Percentiles rank a stretch among this genome's conserved stretches.
Conservation (phyloP, 2,888 invertebrate genomes). For the Troides oblongomaculatus region DNA sequence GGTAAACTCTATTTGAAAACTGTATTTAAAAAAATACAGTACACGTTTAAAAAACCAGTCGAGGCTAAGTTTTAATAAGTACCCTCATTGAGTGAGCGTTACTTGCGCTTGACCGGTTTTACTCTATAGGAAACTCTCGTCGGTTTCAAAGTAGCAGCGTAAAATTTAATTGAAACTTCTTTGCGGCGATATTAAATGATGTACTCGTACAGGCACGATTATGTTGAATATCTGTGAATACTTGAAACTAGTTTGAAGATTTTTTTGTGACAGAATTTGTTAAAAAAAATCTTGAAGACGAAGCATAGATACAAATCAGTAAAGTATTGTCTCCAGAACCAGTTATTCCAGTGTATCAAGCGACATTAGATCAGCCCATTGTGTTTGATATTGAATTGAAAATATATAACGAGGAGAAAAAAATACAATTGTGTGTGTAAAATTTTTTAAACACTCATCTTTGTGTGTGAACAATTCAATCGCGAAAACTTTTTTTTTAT, state of each 20-base stretch:
- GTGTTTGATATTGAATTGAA: no score
- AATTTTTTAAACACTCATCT: no score
- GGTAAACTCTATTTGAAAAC: neutral
- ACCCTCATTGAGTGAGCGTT: constrained; percentile 1
- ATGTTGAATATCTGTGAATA: neutral
- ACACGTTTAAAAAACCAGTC: neutral
- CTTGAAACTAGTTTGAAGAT: constrained; percentile 7
- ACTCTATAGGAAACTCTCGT: constrained; percentile 37
- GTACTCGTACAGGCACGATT: constrained; percentile 9
- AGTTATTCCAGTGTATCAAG: no score
- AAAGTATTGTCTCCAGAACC: no score
- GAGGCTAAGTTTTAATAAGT: constrained; percentile 8
- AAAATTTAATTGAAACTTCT: constrained; percentile 51
- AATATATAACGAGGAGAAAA: no score
- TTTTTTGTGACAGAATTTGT: neutral
- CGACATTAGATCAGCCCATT: no score
- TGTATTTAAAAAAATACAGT: neutral
- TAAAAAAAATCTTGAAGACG: neutral
- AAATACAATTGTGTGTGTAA: no score
- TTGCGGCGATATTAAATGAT: constrained; percentile 44
- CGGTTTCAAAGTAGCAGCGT: constrained; percentile 46
- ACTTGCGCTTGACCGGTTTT: constrained; percentile 30
- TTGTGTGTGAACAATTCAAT: no score
- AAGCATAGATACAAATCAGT: no score
- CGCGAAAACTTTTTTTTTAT: neutral